Percentiles rank a stretch among this genome's conserved stretches.
These are phyloP conservation scores for Amniataba percoides DNA, from an alignment of 2,797 vertebrate genomes.

Conservation along the genomic window DNA sequence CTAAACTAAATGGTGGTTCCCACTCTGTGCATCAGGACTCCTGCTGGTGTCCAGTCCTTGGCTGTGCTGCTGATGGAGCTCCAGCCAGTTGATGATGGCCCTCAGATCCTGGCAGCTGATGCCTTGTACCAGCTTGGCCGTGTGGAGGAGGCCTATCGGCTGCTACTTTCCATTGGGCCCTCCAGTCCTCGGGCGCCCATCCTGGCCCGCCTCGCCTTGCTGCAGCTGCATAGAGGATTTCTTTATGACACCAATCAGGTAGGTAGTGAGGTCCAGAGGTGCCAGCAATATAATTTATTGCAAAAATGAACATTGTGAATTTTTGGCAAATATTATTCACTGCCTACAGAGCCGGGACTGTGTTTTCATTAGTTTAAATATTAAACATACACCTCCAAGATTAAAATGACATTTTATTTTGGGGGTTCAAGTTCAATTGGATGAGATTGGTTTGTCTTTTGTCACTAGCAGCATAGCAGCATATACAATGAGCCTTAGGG, in stretches of 20 bases:
- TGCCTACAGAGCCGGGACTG: background rate
- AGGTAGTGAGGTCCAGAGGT: constrained; percentile 25
- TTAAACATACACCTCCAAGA: background rate
- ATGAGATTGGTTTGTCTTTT: background rate
- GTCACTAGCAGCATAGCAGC: background rate
- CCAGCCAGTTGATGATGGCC: constrained; percentile 83
- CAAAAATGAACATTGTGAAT: background rate
- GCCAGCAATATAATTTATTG: background rate
- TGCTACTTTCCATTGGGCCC: constrained; percentile 86
- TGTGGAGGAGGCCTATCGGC: constrained; percentile 90
- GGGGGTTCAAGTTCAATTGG: background rate
- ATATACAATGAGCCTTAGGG: background rate
- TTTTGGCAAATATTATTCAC: too few species aligned
- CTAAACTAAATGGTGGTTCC: background rate
- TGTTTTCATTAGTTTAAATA: background rate
- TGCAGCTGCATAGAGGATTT: constrained; percentile 93
- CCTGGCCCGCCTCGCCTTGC: constrained; percentile 89
- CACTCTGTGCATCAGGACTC: constrained; percentile 79
- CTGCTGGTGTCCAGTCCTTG: constrained; percentile 89
- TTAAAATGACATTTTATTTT: background rate
- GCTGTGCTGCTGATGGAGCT: constrained; percentile 90
- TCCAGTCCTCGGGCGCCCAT: constrained; percentile 85
- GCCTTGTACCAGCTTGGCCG: constrained; percentile 91
- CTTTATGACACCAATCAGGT: constrained; percentile 93
- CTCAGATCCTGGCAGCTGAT: constrained; percentile 90